These are phyloP conservation scores for Aurelia aurita DNA, from an alignment of 30 jellyfish, hydroid and myxozoan genomes.

Conservation along the genomic window DNA sequence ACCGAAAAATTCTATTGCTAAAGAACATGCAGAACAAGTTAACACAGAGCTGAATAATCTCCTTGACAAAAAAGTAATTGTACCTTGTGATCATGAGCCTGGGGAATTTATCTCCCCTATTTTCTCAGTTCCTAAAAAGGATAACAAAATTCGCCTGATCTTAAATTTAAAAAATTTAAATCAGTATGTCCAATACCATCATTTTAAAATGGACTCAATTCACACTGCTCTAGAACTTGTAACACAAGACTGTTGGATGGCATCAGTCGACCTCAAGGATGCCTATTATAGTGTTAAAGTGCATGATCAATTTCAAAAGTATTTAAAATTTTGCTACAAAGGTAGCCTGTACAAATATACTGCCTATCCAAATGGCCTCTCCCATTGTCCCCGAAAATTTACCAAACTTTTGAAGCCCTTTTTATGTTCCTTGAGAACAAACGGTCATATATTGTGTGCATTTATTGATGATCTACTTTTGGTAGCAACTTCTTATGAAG, in stretches of 20 bases:
- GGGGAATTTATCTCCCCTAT: no score
- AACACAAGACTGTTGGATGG: constrained; percentile 19
- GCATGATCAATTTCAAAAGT: no score
- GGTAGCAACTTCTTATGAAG: no score
- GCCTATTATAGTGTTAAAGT: no score
- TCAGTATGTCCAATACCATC: constrained; percentile 14
- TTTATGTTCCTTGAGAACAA: not conserved
- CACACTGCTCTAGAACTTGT: constrained; percentile 3
- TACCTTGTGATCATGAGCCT: not conserved
- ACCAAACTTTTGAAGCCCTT: no score
- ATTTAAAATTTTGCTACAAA: not conserved
- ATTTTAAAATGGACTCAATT: no score
- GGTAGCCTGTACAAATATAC: not conserved
- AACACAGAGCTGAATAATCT: constrained; percentile 12
- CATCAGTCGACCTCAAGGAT: constrained; percentile 60
- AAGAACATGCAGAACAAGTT: constrained; percentile 1
- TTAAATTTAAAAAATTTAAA: constrained; percentile 36
- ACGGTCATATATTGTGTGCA: constrained; percentile 14
- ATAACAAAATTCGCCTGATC: constrained; percentile 29
- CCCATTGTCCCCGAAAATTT: constrained; percentile 23
- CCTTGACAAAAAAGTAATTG: constrained; percentile 25
- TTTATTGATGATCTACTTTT: no score
- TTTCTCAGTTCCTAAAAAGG: constrained; percentile 43
- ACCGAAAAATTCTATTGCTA: no score
- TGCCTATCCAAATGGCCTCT: constrained; percentile 42